A percentile compares a stretch with the other conserved stretches of the same genome.
Conservation (phyloP, 2,113 vertebrate genomes). For the Hippolais icterina region DNA sequence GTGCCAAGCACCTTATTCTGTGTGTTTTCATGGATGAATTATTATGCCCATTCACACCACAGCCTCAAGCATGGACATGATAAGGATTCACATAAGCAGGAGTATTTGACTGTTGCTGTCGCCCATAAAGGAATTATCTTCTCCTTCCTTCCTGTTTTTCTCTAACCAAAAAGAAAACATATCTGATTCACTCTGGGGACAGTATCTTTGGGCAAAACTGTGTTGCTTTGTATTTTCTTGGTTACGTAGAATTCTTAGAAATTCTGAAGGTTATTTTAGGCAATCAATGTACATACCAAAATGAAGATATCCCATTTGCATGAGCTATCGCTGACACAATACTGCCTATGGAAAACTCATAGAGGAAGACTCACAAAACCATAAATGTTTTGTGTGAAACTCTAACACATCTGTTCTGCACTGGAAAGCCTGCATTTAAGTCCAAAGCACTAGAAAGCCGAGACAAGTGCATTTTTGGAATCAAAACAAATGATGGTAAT, state of each 20-base stretch:
- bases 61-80: neutral
- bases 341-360: neutral
- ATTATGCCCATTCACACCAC: neutral
- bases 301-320: neutral
- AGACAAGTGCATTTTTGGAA: constrained; percentile 55
- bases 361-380: constrained; percentile 14
- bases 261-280: neutral
- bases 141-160: neutral
- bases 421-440: constrained; percentile 51
- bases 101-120: neutral
- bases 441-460: constrained; percentile 23
- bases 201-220: neutral
- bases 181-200: neutral
- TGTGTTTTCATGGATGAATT: neutral
- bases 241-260: neutral
- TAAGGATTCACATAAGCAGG: neutral
- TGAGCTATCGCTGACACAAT: neutral
- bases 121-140: neutral
- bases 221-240: neutral
- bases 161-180: neutral
- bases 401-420: constrained; percentile 49
- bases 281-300: neutral
- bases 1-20: neutral
- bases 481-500: constrained; percentile 56
- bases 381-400: constrained; percentile 10